phyloP scores from a whole-genome alignment of 2,888 invertebrate genomes.

The Drosophila tripunctata region DNA sequence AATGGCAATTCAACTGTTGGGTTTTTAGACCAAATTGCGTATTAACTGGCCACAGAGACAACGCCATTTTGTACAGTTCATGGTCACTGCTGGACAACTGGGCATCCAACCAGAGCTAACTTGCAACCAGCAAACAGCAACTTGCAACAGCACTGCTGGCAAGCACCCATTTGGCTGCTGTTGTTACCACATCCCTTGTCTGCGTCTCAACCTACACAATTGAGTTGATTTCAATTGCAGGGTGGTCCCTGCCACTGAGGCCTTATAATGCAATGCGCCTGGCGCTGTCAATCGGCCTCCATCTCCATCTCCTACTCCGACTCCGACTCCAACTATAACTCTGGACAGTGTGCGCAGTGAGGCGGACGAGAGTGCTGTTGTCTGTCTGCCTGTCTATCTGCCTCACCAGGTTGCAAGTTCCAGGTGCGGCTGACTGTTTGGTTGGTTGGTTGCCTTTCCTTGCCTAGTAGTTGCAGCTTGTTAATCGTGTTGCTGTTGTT shows the following conservation, averaged over 20 bases:
- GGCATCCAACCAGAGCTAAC: slow-evolving; percentile 29
- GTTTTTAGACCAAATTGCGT: slow-evolving; percentile 11
- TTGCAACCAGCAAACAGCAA: slow-evolving; percentile 17
- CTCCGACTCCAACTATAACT: slow-evolving; percentile 10
- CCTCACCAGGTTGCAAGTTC: slow-evolving; percentile 34
- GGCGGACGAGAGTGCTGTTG: slow-evolving; percentile 25
- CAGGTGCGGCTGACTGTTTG: slow-evolving; percentile 58
- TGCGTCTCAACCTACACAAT: slow-evolving; percentile 64
- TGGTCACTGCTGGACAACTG: slow-evolving; percentile 48
- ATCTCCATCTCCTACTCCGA: neutral
- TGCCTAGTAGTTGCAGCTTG: slow-evolving; percentile 71
- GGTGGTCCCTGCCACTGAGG: slow-evolving; percentile 71
- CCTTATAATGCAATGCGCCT: slow-evolving; percentile 73
- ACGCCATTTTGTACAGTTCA: slow-evolving; percentile 65
- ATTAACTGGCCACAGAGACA: slow-evolving; percentile 18
- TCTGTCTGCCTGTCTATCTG: slow-evolving; percentile 38
- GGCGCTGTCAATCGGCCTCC: slow-evolving; percentile 69
- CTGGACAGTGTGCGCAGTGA: slow-evolving; percentile 53
- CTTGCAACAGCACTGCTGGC: slow-evolving; percentile 18
- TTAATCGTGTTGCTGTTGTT: slow-evolving; percentile 59
- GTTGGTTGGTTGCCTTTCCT: slow-evolving; percentile 38
- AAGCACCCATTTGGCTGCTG: slow-evolving; percentile 47
- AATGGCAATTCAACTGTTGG: slow-evolving; percentile 39
- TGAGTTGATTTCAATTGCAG: slow-evolving; percentile 76
- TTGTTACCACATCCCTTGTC: slow-evolving; percentile 5